Base-by-base conservation (phyloP, 2,888 invertebrate species). In the Ernsta delagoae region DNA sequence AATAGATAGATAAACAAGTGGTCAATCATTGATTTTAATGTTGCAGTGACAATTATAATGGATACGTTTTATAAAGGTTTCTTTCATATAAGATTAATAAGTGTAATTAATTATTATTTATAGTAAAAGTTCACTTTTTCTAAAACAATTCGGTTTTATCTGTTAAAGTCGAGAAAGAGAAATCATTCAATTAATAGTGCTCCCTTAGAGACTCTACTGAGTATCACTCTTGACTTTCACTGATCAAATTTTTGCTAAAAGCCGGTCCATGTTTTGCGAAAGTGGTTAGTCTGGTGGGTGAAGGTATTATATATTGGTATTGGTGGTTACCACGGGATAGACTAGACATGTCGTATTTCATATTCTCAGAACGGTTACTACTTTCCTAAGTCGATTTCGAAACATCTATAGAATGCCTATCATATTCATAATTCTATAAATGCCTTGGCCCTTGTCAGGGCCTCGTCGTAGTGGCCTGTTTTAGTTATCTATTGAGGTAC, bases 231-330 rank as follows among this genome's bases (percentile, higher is more conserved):
- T 83, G 81, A 90, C 92, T 93, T 93, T 93, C 92, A 89, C 92
- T 92, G 92, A 88, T 92, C 86, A 92, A 91, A 92, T 91, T 92
- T 92, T 92, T 91, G 89, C 91, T 90, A 89, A 91, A 91, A 91
- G 87, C 92, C 91, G 91, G 92, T 90, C 88, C 84, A 77, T 73
- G 87, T 81, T 86, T 84, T 81, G 92, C 91, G 92, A 93, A 93
- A 93, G 92, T 90, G 88, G 92, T 90, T 83, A 82, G 86, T 83
- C 85, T 82, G 86, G 88, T 83, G 79, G 74, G 71, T 77, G 75
- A 75, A 76, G 75, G 74, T 74, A 75, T 77, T 75, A 59, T 82
- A 79, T 80, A 79, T 78, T 74, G 73, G 78, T 78, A 75, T 78
- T 74, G 74, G 77, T 78, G 77, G 81, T 78, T 82, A 82, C 74